phyloP scores from a whole-genome alignment of 2,888 invertebrate species.

The Agrotis ipsilon region DNA sequence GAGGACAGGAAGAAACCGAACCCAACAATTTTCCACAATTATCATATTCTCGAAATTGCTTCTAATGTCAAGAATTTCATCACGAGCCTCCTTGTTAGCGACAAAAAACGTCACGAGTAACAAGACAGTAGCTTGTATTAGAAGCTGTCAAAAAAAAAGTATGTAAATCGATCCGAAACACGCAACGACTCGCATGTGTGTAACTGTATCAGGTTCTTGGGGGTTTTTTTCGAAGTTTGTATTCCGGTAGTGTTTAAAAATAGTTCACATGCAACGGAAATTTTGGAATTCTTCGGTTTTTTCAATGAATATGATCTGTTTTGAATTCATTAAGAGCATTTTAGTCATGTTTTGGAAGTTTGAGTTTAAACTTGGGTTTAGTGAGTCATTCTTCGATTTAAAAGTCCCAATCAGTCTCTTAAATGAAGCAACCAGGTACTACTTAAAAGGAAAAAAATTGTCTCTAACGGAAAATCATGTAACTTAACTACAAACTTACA shows the following conservation, averaged over 20 bases:
- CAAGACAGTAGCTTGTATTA: conserved; percentile 87
- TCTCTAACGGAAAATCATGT: not conserved
- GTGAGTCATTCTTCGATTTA: not conserved
- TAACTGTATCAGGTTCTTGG: conserved; percentile 61
- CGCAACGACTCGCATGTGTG: conserved; percentile 80
- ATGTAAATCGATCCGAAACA: conserved; percentile 86
- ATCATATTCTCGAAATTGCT: conserved; percentile 71
- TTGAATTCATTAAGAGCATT: conserved; percentile 10
- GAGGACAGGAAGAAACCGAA: conserved; percentile 58
- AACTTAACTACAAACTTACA: conserved; percentile 8
- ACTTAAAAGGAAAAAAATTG: too few species aligned
- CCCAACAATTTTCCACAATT: conserved; percentile 65
- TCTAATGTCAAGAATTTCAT: conserved; percentile 74
- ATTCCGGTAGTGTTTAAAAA: conserved; percentile 49
- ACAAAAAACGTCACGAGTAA: conserved; percentile 77
- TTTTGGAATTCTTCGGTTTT: conserved; percentile 32
- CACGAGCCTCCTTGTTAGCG: conserved; percentile 73
- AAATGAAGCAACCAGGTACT: not conserved
- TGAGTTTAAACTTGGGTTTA: not conserved
- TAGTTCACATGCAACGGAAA: conserved; percentile 41
- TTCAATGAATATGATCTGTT: conserved; percentile 24
- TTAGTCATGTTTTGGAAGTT: not conserved
- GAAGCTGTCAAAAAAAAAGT: conserved; percentile 78
- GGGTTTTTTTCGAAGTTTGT: conserved; percentile 49
- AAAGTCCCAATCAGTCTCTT: not conserved